Base-by-base conservation (phyloP, 2,797 vertebrate genomes). In the Ispidina lecontei region DNA sequence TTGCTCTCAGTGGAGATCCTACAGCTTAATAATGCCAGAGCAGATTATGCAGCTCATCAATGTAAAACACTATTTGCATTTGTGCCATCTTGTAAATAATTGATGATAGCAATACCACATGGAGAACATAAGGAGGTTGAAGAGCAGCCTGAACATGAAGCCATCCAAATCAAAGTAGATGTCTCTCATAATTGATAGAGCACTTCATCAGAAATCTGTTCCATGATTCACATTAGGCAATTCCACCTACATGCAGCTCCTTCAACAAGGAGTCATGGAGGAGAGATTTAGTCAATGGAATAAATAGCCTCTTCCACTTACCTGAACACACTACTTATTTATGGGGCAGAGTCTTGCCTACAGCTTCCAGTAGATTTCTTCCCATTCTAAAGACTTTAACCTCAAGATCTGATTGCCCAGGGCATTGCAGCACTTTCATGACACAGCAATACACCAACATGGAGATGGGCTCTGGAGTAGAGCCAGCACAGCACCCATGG, bases 181-280 rank as follows among this genome's bases (percentile, higher is more conserved):
- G 20, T 65, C 46, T 91, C 71, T 74, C 9, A 0, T 59, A 89
- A 91, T 4, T 44, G 86, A 69, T 84, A 90, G 81, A 79, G 69
- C 51, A 64, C 64, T 71, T 59, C 7, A 68, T 54, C 88, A 93
- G 77, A 69, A 87, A 86, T 47, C 91, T 84, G 84, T 58, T 73
- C 14, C 20, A 31, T 12, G 10, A 91, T 43, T 95, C 47, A 72
- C 10, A 12, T 12, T 18, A 69, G n/a, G 65, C 88, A 89, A 71
- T 70, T 65, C 63, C 79, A 93, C 81, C 92, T 71, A 65, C 77
- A 41, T 4, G 14, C 81, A 70, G 60, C 56, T 84, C 37, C 72
- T 76, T 78, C 63, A 39, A 56, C 14, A 49, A 52, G 54, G 62
- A 79, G 41, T 59, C 80, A 55, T 35, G 74, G 17, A 18, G 23